Evolutionary conservation across 2,113 vertebrate species (phyloP), one percentile per base, ranked within the genome.

Genomic region (Heteronetta atricapilla): DNA sequence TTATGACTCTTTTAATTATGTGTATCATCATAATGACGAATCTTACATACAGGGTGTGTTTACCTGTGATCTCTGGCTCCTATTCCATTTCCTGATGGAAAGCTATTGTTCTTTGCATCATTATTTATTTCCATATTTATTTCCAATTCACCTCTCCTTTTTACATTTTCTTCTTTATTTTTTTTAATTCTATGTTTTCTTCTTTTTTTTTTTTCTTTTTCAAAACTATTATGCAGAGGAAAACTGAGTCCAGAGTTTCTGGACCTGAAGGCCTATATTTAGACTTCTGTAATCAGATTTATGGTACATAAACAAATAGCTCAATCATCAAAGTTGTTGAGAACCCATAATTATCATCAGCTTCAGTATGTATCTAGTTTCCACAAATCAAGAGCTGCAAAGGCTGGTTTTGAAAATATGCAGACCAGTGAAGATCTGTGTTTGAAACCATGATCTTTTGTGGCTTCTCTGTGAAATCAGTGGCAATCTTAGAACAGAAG

Each of bases 271-370:
- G 26, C n/a, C 36, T 82, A 53, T 76, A 92, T 88, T 95, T 90
- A 96, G 48, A 86, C 5, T 84, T 68, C 25, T 42, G n/a, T 96
- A 89, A 92, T 92, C 62, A 90, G 83, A 90, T 95, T 96, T 90
- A 76, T 76, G 21, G 33, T 86, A 79, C 53, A 63, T 76, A 94
- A 96, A 92, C 77, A 93, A 96, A 92, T 84, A 92, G 55, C 36
- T 94, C 78, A 81, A 82, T 94, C 91, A 89, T 93, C 74, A 90
- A 93, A 93, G 74, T 72, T 82, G 23, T 76, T 72, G 53, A 94
- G 59, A 96, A 82, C 88, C 88, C 16, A 1, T 93, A 91, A 94
- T 95, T 97, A 90, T 84, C 80, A 92, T 97, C 93, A 94, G 23
- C 40, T 86, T 93, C 25, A 82, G 36, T 22, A 1, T 64, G 48